Conservation (phyloP, 1,140 invertebrate species). For the Drosophila orena region DNA sequence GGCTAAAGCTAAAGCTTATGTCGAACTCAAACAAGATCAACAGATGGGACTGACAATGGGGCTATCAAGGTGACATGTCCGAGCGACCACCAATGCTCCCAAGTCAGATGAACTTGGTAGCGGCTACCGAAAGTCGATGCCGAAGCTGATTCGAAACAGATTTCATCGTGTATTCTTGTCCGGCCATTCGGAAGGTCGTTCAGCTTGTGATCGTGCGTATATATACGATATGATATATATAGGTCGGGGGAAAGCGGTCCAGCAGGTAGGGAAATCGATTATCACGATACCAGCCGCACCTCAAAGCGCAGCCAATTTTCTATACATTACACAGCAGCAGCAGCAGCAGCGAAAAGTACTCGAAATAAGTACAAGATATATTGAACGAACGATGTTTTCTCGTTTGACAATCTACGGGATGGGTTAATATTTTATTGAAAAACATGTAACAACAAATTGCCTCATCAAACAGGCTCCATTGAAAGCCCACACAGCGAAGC, state of each 20-base stretch:
- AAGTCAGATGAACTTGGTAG: constrained; percentile 32
- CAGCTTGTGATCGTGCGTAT: constrained; percentile 11
- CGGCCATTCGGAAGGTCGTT: constrained; percentile 23
- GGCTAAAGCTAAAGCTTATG: constrained; percentile 7
- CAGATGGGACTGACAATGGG: constrained; percentile 48
- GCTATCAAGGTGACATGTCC: constrained; percentile 54
- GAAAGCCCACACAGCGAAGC: too few relatives aligned
- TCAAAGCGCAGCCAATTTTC: neutral
- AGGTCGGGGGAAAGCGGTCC: constrained; percentile 16
- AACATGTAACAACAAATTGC: too few relatives aligned
- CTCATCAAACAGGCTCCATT: too few relatives aligned
- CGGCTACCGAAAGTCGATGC: constrained; percentile 27
- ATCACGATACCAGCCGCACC: neutral
- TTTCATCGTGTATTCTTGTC: constrained; percentile 48
- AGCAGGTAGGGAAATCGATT: constrained; percentile 1
- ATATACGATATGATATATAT: neutral
- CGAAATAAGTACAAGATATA: too few relatives aligned
- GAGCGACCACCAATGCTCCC: constrained; percentile 23
- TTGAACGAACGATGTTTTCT: too few relatives aligned
- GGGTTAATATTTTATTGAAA: too few relatives aligned
- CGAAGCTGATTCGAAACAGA: constrained; percentile 17
- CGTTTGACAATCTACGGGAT: too few relatives aligned
- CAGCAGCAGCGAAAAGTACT: neutral
- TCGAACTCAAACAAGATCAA: constrained; percentile 42
- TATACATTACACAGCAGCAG: neutral